Percentiles rank a stretch among this genome's conserved stretches.
Conservation (phyloP, 2,888 invertebrate species). For the Elegia similella region DNA sequence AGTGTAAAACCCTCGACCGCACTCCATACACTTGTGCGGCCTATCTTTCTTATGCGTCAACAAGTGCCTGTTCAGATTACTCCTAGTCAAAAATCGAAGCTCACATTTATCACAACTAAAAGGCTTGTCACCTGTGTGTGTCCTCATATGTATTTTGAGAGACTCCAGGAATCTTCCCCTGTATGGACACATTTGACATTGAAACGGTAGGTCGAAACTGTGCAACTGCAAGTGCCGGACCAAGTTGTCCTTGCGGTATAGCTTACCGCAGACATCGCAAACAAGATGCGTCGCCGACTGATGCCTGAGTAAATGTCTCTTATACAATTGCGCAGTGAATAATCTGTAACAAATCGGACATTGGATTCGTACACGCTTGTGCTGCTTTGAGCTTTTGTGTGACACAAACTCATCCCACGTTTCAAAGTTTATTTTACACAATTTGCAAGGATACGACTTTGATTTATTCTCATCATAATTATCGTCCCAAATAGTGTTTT, state of each 20-base stretch:
- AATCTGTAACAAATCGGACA: slow-evolving; percentile 37
- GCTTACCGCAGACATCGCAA: slow-evolving; percentile 58
- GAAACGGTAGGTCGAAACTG: slow-evolving; percentile 48
- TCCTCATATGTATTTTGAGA: slow-evolving; percentile 53
- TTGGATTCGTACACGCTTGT: slow-evolving; percentile 39
- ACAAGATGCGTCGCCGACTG: slow-evolving; percentile 44
- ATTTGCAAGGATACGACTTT: slow-evolving; percentile 25
- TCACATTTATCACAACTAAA: slow-evolving; percentile 56
- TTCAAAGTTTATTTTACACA: slow-evolving; percentile 30
- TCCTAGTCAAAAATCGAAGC: slow-evolving; percentile 49
- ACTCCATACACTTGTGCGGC: slow-evolving; percentile 53
- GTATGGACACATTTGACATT: slow-evolving; percentile 55
- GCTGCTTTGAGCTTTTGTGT: slow-evolving; percentile 39
- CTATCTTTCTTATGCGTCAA: slow-evolving; percentile 53
- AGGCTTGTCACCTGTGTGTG: slow-evolving; percentile 56
- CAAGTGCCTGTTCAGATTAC: slow-evolving; percentile 59
- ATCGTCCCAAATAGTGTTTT: slow-evolving; percentile 19
- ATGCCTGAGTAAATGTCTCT: slow-evolving; percentile 42
- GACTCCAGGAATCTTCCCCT: slow-evolving; percentile 53
- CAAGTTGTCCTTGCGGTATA: slow-evolving; percentile 57
- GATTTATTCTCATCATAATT: slow-evolving; percentile 10
- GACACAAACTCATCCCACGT: slow-evolving; percentile 30
- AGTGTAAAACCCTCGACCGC: slow-evolving; percentile 50
- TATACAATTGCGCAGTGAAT: slow-evolving; percentile 40
- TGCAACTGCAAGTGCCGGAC: slow-evolving; percentile 50